Evolutionary conservation across 2,797 vertebrate species (phyloP).

Genomic region (Acipenser ruthenus): DNA sequence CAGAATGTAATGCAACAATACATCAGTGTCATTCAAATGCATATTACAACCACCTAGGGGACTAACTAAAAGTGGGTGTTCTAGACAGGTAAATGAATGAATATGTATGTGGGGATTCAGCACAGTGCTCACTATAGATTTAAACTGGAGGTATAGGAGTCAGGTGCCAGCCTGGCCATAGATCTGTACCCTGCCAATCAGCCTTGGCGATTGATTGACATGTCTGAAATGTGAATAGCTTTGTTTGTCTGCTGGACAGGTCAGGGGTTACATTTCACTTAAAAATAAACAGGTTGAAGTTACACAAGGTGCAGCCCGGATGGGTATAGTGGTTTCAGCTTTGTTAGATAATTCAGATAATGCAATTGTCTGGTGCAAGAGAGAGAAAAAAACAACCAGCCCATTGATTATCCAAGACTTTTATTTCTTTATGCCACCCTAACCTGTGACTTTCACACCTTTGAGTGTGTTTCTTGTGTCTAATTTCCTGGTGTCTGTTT

Average conservation of each 20-base stretch:
- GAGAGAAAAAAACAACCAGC: neutral
- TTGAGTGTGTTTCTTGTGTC: constrained; percentile 1
- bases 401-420: neutral
- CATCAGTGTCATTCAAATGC: too few relatives aligned
- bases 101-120: too few relatives aligned
- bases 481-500: constrained; percentile 2
- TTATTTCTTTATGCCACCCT: neutral
- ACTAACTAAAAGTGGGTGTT: too few relatives aligned
- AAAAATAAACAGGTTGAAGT: neutral
- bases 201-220: neutral
- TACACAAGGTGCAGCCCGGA: neutral
- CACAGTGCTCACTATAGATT: too few relatives aligned
- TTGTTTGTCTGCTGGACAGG: neutral
- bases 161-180: too few relatives aligned
- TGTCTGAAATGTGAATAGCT: neutral
- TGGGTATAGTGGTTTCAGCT: neutral
- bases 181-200: neutral
- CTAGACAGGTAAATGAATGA: too few relatives aligned
- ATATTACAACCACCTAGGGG: too few relatives aligned
- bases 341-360: neutral
- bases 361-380: neutral
- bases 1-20: too few relatives aligned
- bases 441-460: constrained; percentile 1
- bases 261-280: constrained; percentile 1
- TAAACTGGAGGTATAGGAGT: too few relatives aligned